These are phyloP conservation scores for Phyto melanocephala DNA, from an alignment of 2,888 invertebrate species.

Conservation along the genomic window DNA sequence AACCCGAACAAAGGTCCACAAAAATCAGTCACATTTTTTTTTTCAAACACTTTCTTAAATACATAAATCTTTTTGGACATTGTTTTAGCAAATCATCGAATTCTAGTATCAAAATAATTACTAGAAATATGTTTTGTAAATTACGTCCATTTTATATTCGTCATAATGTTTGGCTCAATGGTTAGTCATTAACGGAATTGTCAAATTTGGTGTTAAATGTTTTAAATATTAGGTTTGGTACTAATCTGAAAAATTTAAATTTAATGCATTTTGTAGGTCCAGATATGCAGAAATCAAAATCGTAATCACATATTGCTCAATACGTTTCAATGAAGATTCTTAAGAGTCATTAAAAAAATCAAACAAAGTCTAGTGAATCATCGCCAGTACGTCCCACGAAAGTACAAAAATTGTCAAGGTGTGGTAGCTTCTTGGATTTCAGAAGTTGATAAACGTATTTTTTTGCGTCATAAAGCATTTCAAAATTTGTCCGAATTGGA, in stretches of 20 bases:
- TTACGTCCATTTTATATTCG: too few species aligned
- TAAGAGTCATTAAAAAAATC: slow-evolving; percentile 90
- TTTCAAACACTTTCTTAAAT: too few species aligned
- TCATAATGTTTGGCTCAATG: too few species aligned
- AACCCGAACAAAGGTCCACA: too few species aligned
- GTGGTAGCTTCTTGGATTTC: slow-evolving; percentile 91
- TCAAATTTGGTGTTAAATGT: too few species aligned
- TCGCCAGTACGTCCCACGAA: not conserved
- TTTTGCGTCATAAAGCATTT: slow-evolving; percentile 83
- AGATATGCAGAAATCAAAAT: slow-evolving; percentile 93
- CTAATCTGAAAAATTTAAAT: not conserved
- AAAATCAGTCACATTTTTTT: too few species aligned
- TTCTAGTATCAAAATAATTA: too few species aligned
- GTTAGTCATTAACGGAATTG: too few species aligned
- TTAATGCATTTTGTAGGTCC: slow-evolving; percentile 45
- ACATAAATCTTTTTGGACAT: too few species aligned
- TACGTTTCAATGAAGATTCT: slow-evolving; percentile 92
- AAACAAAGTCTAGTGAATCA: slow-evolving; percentile 81
- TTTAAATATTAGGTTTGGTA: too few species aligned
- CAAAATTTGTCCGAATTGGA: slow-evolving; percentile 86
- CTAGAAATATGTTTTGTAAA: too few species aligned
- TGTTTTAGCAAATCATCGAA: too few species aligned
- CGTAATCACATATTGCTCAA: slow-evolving; percentile 91
- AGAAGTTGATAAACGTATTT: slow-evolving; percentile 82
- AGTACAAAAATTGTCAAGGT: slow-evolving; percentile 86